Evolutionary conservation across 2,888 invertebrate genomes (phyloP).

Genomic region (Pyrrhia umbra): DNA sequence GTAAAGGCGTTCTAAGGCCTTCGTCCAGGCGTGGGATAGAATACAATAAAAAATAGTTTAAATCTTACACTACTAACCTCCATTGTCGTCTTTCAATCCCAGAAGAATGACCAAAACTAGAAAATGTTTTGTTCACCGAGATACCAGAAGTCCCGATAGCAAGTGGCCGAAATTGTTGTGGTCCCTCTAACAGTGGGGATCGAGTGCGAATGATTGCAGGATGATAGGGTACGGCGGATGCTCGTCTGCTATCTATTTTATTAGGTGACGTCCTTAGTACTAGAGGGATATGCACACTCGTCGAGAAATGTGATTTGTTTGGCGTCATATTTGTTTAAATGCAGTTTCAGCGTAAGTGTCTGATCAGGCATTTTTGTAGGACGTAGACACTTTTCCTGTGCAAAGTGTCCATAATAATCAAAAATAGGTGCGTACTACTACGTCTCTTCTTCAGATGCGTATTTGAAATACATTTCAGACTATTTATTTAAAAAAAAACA

Average conservation of each 20-base stretch:
- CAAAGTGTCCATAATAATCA: too few species aligned
- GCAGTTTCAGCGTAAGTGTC: not conserved
- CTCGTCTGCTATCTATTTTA: constrained; percentile 63
- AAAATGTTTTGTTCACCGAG: constrained; percentile 4
- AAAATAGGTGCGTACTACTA: too few species aligned
- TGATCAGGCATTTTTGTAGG: not conserved
- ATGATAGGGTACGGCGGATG: constrained; percentile 68
- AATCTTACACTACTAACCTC: constrained; percentile 60
- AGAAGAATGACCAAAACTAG: constrained; percentile 1
- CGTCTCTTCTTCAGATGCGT: too few species aligned
- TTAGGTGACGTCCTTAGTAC: constrained; percentile 58
- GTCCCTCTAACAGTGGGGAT: constrained; percentile 34
- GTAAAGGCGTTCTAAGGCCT: too few species aligned
- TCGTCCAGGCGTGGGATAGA: too few species aligned
- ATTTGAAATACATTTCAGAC: too few species aligned
- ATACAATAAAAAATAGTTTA: too few species aligned
- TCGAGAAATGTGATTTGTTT: constrained; percentile 30
- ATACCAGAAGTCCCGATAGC: constrained; percentile 1
- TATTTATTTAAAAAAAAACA: too few species aligned
- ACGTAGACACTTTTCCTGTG: not conserved
- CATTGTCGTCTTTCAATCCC: constrained; percentile 12
- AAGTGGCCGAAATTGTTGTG: constrained; percentile 17
- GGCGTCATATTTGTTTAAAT: constrained; percentile 1
- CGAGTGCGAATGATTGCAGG: constrained; percentile 64
- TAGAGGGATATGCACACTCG: constrained; percentile 51